These are phyloP conservation scores for Noctilio leporinus DNA, from an alignment of 2,113 vertebrate genomes.

Conservation along the genomic window DNA sequence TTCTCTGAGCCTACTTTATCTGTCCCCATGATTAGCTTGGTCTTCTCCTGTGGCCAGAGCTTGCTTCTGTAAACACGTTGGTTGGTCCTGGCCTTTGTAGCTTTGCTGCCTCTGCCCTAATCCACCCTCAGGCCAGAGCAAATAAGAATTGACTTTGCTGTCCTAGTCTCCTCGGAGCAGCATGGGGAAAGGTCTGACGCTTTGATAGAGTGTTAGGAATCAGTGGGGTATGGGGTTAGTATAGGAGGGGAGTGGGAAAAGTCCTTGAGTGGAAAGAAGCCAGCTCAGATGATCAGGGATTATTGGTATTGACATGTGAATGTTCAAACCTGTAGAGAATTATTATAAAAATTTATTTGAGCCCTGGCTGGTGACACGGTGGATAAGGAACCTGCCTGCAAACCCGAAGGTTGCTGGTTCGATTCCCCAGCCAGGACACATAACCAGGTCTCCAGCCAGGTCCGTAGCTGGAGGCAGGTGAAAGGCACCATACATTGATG, in stretches of 20 bases:
- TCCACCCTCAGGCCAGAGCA: neutral
- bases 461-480: too few species aligned
- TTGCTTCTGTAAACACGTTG: neutral
- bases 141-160: neutral
- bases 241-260: neutral
- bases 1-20: neutral
- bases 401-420: too few species aligned
- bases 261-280: neutral
- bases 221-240: neutral
- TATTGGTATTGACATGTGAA: neutral
- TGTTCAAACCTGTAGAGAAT: neutral
- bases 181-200: neutral
- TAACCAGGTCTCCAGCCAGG: too few species aligned
- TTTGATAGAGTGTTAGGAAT: neutral
- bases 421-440: too few species aligned
- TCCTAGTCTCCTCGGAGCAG: neutral
- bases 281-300: neutral
- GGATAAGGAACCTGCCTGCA: too few species aligned
- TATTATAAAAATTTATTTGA: neutral
- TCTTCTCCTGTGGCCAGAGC: neutral
- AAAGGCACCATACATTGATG: too few species aligned
- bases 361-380: too few species aligned
- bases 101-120: neutral
- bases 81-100: neutral
- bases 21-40: accelerated